A percentile compares a stretch with the other conserved stretches of the same genome.
Conservation (phyloP, 2,797 vertebrate species). For the Schizopygopsis pylzovi region DNA sequence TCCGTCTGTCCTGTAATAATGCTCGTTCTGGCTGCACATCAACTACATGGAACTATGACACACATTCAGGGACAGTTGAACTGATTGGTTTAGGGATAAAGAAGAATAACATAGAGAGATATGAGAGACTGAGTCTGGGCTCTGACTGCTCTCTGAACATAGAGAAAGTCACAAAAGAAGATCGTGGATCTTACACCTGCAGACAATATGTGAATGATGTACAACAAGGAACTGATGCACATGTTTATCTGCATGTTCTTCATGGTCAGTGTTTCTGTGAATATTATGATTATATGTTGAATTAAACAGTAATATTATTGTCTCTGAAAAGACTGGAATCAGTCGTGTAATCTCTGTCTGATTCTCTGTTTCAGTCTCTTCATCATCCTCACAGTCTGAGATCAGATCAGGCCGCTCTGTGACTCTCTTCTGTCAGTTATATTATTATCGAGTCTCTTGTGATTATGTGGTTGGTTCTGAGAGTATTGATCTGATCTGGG, state of each 20-base stretch:
- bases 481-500: no score
- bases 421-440: no score
- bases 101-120: background rate
- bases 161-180: background rate
- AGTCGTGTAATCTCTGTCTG: no score
- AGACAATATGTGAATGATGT: accelerated
- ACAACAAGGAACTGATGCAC: background rate
- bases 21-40: no score
- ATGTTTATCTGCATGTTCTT: accelerated
- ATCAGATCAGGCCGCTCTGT: background rate
- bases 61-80: background rate
- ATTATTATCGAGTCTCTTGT: no score
- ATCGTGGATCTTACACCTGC: background rate
- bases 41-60: no score
- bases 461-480: accelerated
- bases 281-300: no score
- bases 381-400: slow-evolving; percentile 31
- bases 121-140: slow-evolving; percentile 16
- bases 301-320: no score
- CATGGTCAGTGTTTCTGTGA: no score
- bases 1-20: no score
- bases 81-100: background rate
- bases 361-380: slow-evolving; percentile 13
- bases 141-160: no score
- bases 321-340: background rate